Base-by-base conservation (phyloP, 2,888 invertebrate species). In the Pterobdella sp. region DNA sequence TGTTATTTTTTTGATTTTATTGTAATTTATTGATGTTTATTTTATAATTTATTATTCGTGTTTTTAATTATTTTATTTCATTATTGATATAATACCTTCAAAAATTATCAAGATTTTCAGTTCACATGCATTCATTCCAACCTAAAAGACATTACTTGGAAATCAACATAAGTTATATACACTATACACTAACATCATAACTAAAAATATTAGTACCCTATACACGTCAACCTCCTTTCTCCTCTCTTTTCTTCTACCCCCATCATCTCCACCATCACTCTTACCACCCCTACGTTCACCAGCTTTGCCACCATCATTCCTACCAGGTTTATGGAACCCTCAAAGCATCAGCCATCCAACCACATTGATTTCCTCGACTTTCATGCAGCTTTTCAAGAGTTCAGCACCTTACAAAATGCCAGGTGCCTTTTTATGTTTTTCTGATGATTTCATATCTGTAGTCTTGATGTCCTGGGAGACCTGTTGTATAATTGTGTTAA, bases 311-410 rank as follows among this genome's bases (percentile, higher is more conserved):
- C 18, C 42, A 42, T 42, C 42, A 42, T 42, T 18, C 10, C 18
- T 18, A 42, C 18, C 42, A 56, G 60, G n/a, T 56, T 56, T 26
- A 35, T 56, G 29, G 2, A 14, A 74, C 1, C 37, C 22, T 22
- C 14, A 7, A 31, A 22, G 52, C 35, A 31, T 29, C 67, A 32
- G 72, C 42, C 52, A 35, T 22, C 22, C 36, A 29, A 26, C 3
- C 7, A 14, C 29, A 34, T 34, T n/a, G n/a, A 56, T n/a, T 77
- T 80, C 29, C 81, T 80, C 76, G 83, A 83, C 74, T 83, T 82
- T 79, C 81, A 82, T 66, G 82, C 78, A 78, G 83, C 83, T 36
- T 78, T 79, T 32, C 79, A 80, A 73, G 82, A 83, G 76, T 76
- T 83, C 56, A 79, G 80, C 65, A 76, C 77, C 42, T 81, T 80